Conservation (phyloP, 2,113 vertebrate genomes). For the Dolichotis patagonum region DNA sequence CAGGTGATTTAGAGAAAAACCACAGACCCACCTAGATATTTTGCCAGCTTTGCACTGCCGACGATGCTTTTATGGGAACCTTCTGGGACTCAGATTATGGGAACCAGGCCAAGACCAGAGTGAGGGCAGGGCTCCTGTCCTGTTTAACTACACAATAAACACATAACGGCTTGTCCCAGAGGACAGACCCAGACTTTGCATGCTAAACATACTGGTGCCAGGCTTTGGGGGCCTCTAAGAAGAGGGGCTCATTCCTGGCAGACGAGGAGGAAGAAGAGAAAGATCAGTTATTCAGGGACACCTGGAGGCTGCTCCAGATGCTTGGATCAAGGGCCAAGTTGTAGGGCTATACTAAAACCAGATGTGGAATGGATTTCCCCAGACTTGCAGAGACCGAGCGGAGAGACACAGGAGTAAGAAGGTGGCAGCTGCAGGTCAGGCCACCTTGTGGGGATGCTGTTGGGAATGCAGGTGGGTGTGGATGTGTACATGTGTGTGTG, state of each 20-base stretch:
- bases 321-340: not conserved
- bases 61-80: constrained; percentile 80
- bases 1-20: constrained; percentile 86
- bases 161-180: constrained; percentile 81
- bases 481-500: not conserved
- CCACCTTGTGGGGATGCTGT: not conserved
- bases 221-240: constrained; percentile 48
- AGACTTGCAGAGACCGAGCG: not conserved
- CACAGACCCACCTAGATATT: constrained; percentile 86
- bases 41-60: constrained; percentile 82
- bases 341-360: not conserved
- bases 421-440: fast-evolving
- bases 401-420: not conserved
- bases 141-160: constrained; percentile 85
- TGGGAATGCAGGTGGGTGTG: not conserved
- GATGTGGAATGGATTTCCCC: not conserved
- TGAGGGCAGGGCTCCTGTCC: constrained; percentile 69
- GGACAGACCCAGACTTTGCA: constrained; percentile 76
- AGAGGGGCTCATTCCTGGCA: constrained; percentile 9
- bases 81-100: constrained; percentile 81
- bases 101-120: constrained; percentile 73
- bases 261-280: not conserved
- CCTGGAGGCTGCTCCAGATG: not conserved
- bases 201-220: constrained; percentile 60
- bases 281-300: not conserved